Evolutionary conservation across 1,140 invertebrate species (phyloP).

Genomic region (Apocrypta bakeri): DNA sequence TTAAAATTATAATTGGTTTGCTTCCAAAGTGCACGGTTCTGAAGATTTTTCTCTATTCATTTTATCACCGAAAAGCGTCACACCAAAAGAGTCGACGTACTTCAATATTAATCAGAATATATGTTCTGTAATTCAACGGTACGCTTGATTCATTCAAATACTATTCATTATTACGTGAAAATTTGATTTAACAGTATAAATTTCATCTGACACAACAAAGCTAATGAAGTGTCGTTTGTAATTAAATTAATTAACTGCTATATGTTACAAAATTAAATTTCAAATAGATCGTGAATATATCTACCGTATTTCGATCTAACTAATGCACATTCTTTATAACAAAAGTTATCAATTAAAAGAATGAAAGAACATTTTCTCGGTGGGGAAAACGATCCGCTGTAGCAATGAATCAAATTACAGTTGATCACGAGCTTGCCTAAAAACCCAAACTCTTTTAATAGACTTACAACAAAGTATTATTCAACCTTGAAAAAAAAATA

Average conservation of each 20-base stretch:
- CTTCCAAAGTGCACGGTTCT: background rate
- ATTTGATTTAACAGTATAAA: background rate
- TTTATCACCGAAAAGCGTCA: background rate
- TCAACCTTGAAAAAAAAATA: background rate
- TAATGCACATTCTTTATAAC: no score
- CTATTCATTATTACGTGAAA: background rate
- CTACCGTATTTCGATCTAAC: no score
- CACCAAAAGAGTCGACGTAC: background rate
- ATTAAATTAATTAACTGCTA: no score
- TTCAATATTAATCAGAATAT: slow-evolving; percentile 5
- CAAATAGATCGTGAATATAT: no score
- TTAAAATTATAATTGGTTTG: slow-evolving; percentile 42
- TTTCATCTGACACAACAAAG: background rate
- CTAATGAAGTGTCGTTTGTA: no score
- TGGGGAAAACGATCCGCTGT: no score
- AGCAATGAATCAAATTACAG: background rate
- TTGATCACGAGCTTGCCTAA: background rate
- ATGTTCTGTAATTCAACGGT: background rate
- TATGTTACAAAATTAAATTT: no score
- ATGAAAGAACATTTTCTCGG: no score
- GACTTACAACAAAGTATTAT: background rate
- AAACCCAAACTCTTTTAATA: background rate
- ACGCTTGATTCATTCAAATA: background rate
- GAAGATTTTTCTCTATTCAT: background rate
- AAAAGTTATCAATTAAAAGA: no score